Evolutionary conservation across 2,888 invertebrate genomes (phyloP).

Genomic region (Agonopterix alstromeriana): DNA sequence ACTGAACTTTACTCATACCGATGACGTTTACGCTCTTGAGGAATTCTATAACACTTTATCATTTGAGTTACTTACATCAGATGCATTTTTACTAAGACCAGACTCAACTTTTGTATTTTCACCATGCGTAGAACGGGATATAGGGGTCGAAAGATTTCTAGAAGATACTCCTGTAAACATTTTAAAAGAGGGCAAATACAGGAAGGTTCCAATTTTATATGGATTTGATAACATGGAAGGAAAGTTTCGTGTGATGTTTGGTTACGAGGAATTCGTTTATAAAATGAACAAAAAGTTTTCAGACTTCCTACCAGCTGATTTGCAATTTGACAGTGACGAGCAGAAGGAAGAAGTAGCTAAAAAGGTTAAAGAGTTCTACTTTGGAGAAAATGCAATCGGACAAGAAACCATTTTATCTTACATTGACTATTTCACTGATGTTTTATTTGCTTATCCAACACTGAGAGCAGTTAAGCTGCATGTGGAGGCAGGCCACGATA

Average conservation of each 20-base stretch:
- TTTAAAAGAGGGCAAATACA: constrained; percentile 24
- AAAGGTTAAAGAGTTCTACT: constrained; percentile 31
- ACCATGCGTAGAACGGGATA: constrained; percentile 19
- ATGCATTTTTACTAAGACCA: constrained; percentile 13
- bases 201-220: constrained; percentile 33
- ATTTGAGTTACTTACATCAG: constrained; percentile 22
- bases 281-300: constrained; percentile 44
- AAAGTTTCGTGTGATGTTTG: constrained; percentile 17
- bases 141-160: constrained; percentile 24
- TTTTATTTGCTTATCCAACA: constrained; percentile 21
- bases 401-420: constrained; percentile 23
- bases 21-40: constrained; percentile 32
- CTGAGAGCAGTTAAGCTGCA: constrained; percentile 23
- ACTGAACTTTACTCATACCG: constrained; percentile 22
- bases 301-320: constrained; percentile 40
- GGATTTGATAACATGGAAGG: constrained; percentile 49
- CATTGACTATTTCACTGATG: constrained; percentile 31
- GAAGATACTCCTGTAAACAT: constrained; percentile 31
- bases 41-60: constrained; percentile 32
- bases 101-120: constrained; percentile 18
- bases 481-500: constrained; percentile 22
- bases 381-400: constrained; percentile 21
- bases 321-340: constrained; percentile 24
- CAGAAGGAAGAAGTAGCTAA: constrained; percentile 27
- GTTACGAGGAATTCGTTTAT: constrained; percentile 28